A percentile compares a stretch with the other conserved stretches of the same genome.
Conservation (phyloP, 2,888 invertebrate species). For the Amblyteles armatorius region DNA sequence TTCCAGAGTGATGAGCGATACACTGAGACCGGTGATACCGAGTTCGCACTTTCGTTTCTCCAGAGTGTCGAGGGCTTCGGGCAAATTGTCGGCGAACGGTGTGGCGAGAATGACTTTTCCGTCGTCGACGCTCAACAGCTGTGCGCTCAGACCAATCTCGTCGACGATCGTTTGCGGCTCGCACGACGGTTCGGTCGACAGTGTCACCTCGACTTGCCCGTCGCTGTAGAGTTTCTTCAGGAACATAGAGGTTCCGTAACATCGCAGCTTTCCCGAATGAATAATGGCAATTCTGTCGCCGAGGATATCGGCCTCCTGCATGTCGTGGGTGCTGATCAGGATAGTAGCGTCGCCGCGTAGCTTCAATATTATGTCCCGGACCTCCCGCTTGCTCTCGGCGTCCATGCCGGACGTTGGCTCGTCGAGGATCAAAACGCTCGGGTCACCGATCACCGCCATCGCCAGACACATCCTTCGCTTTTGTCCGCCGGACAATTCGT, state of each 20-base stretch:
- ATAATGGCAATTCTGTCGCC: slow-evolving; percentile 96
- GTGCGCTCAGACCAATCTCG: slow-evolving; percentile 84
- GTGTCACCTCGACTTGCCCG: slow-evolving; percentile 80
- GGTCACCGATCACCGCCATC: slow-evolving; percentile 93
- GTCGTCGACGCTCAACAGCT: slow-evolving; percentile 84
- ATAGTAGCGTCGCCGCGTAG: slow-evolving; percentile 91
- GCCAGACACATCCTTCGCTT: slow-evolving; percentile 94
- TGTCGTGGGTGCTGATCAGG: slow-evolving; percentile 96
- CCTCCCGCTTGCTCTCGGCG: slow-evolving; percentile 93
- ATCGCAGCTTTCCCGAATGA: slow-evolving; percentile 90
- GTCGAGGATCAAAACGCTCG: slow-evolving; percentile 89
- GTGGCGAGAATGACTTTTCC: slow-evolving; percentile 87
- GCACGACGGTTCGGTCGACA: slow-evolving; percentile 80
- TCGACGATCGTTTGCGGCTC: slow-evolving; percentile 80
- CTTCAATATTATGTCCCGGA: slow-evolving; percentile 93
- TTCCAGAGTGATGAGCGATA: slow-evolving; percentile 95
- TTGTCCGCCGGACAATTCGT: slow-evolving; percentile 95
- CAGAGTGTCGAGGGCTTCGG: slow-evolving; percentile 87
- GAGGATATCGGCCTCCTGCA: slow-evolving; percentile 97
- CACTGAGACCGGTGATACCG: slow-evolving; percentile 91
- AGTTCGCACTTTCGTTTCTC: slow-evolving; percentile 87
- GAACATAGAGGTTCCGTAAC: slow-evolving; percentile 93
- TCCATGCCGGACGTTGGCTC: slow-evolving; percentile 97
- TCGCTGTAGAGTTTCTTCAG: slow-evolving; percentile 89
- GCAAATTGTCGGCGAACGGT: slow-evolving; percentile 86